Evolutionary conservation across 2,797 vertebrate species (phyloP), one percentile per base, ranked within the genome.

Genomic region (Remorina albescens): DNA sequence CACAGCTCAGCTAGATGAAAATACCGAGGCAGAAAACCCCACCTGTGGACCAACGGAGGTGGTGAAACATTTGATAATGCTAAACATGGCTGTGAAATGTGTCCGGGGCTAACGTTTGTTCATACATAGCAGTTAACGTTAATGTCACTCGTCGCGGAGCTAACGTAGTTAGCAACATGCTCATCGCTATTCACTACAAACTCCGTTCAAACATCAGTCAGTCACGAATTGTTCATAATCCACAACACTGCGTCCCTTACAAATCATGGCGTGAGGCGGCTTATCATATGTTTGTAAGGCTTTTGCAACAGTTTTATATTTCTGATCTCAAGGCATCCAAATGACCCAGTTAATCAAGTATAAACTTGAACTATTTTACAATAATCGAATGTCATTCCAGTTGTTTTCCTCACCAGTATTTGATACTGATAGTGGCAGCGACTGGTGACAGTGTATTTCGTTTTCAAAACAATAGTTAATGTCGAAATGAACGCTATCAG

Each of bases 1-100:
- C 62, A 39, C 8, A 10, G 37, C 16, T 60, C 8, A 19, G 4
- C 0, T 13, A 39, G 28, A 3, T 13, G 7, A 55, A 13, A 9
- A 30, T 6, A 25, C 2, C 6, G 15, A 3, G 18, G 3, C 49
- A 63, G 28, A 0, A 50, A 16, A 30, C 2, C 3, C n/a, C 1
- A 0, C 1, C 2, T 30, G 0, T 19, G 2, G 37, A 2, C 5
- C 11, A 0, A n/a, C 1, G 2, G 19, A 5, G 2, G 49, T 21
- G 11, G 1, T 63, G 8, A 39, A 32, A 46, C 36, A 26, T 57
- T 4, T 28, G 1, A 0, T 16, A 1, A 44, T 1, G 3, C 8
- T 25, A 54, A 3, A 44, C 0, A 2, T 19, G 5, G 3, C 1
- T n/a, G n/a, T 44, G 2, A 39, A 16, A 23, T 50, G 0, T 7